Evolutionary conservation across 2,113 vertebrate species (phyloP).

Genomic region (Otocyon megalotis): DNA sequence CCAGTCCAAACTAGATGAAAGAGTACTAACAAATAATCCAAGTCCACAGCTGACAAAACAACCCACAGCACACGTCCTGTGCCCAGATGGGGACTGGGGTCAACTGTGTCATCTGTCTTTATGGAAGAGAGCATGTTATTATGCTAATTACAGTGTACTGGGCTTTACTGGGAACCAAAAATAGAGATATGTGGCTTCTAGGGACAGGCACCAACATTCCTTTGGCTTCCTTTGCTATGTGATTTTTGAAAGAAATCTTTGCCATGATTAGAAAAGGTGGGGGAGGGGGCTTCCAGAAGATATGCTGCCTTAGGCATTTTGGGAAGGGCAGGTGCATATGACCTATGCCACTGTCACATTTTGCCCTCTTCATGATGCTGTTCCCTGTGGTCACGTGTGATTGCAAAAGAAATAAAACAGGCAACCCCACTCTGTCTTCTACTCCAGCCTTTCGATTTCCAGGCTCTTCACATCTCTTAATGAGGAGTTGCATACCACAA

Average conservation of each 20-base stretch:
- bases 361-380: background rate
- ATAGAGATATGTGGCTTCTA: constrained; percentile 71
- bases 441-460: background rate
- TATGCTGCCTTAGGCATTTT: background rate
- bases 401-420: background rate
- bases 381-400: background rate
- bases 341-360: background rate
- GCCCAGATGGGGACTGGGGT: constrained; percentile 38
- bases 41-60: constrained; percentile 76
- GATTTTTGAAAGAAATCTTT: constrained; percentile 37
- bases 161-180: constrained; percentile 66
- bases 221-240: constrained; percentile 68
- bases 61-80: constrained; percentile 63
- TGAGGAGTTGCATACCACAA: background rate
- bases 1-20: constrained; percentile 51
- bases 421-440: background rate
- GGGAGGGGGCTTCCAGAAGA: background rate
- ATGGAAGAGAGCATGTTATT: constrained; percentile 66
- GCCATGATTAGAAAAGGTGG: constrained; percentile 30
- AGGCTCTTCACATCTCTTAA: background rate
- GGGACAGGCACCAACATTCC: constrained; percentile 70
- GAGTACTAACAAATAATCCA: background rate
- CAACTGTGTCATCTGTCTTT: constrained; percentile 69
- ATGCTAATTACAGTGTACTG: constrained; percentile 71
- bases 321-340: background rate